Evolutionary conservation across 2,797 vertebrate genomes (phyloP).

Genomic region (Catharus ustulatus): DNA sequence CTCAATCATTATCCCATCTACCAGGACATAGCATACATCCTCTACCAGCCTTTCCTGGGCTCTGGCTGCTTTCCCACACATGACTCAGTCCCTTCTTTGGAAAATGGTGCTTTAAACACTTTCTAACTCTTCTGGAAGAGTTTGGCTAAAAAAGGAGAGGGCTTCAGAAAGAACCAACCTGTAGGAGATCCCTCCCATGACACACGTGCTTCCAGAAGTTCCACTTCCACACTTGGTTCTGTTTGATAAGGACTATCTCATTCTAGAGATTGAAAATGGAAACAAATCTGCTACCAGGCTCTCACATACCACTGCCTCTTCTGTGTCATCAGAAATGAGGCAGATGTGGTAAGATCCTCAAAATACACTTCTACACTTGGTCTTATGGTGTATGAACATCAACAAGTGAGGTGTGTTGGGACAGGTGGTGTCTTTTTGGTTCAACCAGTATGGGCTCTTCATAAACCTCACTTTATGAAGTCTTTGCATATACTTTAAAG

Average conservation of each 20-base stretch:
- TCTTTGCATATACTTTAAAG: background rate
- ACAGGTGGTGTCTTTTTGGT: background rate
- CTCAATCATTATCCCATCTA: background rate
- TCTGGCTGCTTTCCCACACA: background rate
- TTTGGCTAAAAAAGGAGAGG: background rate
- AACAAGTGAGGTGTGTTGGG: background rate
- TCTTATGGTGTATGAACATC: background rate
- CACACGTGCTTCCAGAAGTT: background rate
- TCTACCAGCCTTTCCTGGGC: background rate
- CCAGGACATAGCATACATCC: background rate
- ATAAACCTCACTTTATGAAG: background rate
- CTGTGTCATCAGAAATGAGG: background rate
- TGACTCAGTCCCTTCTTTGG: fast-evolving
- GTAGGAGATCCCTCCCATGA: background rate
- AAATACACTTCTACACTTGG: background rate
- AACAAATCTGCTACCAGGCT: background rate
- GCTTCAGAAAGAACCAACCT: background rate
- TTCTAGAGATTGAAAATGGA: background rate
- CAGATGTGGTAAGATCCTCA: background rate
- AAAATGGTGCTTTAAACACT: background rate
- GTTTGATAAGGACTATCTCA: background rate
- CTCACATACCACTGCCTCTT: background rate
- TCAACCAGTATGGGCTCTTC: background rate
- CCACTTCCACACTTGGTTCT: background rate
- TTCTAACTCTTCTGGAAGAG: background rate